A percentile compares a stretch with the other conserved stretches of the same genome.
Evolutionary conservation across 2,888 invertebrate genomes (phyloP).

Genomic region (Mesorhabditis spiculigera): DNA sequence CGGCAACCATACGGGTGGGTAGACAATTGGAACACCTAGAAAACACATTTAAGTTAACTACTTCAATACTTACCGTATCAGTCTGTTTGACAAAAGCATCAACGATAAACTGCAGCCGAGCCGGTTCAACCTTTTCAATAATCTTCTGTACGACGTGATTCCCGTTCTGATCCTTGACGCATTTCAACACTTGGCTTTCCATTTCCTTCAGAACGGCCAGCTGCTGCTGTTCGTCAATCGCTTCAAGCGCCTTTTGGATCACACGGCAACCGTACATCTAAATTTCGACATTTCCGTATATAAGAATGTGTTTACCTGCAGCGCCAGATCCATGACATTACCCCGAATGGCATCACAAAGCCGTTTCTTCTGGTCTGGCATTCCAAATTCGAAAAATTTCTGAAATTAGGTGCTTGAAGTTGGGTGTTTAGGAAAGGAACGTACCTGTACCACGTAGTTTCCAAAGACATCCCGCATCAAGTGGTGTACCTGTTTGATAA

Average conservation of each 20-base stretch:
- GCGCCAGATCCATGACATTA: slow-evolving; percentile 85
- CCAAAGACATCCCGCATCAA: slow-evolving; percentile 99
- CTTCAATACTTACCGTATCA: slow-evolving; percentile 9
- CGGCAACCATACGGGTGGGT: slow-evolving; percentile 99
- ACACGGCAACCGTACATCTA: slow-evolving; percentile 87
- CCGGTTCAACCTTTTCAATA: slow-evolving; percentile 95
- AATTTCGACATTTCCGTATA: background rate
- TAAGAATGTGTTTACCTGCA: slow-evolving; percentile 73
- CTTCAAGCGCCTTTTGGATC: slow-evolving; percentile 95
- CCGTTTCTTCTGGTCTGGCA: slow-evolving; percentile 92
- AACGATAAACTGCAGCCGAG: slow-evolving; percentile 87
- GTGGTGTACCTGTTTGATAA: slow-evolving; percentile 86
- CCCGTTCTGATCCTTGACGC: slow-evolving; percentile 99
- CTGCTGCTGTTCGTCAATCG: slow-evolving; percentile 46
- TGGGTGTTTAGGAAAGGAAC: background rate
- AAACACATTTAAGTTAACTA: background rate
- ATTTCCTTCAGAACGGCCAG: slow-evolving; percentile 94
- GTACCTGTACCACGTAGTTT: slow-evolving; percentile 87
- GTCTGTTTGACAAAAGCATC: slow-evolving; percentile 72
- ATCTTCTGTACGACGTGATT: slow-evolving; percentile 96
- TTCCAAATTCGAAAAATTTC: slow-evolving; percentile 98
- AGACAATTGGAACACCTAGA: slow-evolving; percentile 81
- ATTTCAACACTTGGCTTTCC: slow-evolving; percentile 88
- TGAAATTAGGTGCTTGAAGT: slow-evolving; percentile 15
- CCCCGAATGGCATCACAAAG: slow-evolving; percentile 62